Evolutionary conservation across 2,113 vertebrate species (phyloP).

Genomic region (Phaethon lepturus): DNA sequence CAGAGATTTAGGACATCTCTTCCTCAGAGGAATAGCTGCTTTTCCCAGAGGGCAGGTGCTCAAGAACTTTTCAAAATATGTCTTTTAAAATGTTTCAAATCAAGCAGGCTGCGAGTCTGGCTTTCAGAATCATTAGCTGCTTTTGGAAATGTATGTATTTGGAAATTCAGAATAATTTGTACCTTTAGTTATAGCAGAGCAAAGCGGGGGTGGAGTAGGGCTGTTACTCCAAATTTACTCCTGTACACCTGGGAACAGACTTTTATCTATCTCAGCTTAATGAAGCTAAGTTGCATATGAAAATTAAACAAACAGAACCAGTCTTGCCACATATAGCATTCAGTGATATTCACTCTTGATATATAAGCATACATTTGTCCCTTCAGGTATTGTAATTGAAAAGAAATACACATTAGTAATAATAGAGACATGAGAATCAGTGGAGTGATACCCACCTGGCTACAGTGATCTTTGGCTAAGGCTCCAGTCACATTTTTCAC

Average conservation of each 20-base stretch:
- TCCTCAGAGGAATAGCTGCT: background rate
- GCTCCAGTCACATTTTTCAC: background rate
- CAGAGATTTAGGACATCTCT: background rate
- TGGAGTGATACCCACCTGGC: background rate
- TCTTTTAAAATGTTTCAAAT: background rate
- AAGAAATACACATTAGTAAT: background rate
- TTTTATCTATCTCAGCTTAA: slow-evolving; percentile 3
- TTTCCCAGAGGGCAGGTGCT: background rate
- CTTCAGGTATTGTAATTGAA: background rate
- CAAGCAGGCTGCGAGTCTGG: background rate
- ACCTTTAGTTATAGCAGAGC: background rate
- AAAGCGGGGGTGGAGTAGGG: background rate
- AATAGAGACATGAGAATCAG: background rate
- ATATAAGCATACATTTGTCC: background rate
- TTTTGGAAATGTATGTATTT: background rate
- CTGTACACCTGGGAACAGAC: slow-evolving; percentile 1
- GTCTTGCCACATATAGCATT: background rate
- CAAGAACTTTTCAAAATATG: background rate
- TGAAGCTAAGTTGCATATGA: background rate
- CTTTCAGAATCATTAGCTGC: background rate
- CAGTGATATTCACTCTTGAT: background rate
- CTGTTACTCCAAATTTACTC: background rate
- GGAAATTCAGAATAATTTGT: slow-evolving; percentile 11
- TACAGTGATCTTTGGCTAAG: background rate
- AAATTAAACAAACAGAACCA: slow-evolving; percentile 25